Evolutionary conservation across 2,797 vertebrate genomes (phyloP), one percentile per base, ranked within the genome.

Genomic region (Semotilus atromaculatus): DNA sequence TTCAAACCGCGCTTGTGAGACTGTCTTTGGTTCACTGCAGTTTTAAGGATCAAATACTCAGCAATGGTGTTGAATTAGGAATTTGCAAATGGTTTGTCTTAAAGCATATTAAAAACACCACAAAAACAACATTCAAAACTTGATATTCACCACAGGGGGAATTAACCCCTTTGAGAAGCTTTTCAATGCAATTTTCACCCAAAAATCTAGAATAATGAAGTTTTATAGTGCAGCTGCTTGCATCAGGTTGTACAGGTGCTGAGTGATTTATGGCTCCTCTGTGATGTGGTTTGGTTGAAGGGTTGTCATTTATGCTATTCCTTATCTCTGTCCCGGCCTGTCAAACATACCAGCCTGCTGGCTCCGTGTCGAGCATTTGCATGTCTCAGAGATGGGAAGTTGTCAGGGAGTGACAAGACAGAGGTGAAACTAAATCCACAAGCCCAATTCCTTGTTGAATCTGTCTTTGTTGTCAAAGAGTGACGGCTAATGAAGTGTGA

Each of bases 241-340:
- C 82, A 80, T 80, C 45, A 77, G 72, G 53, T 74, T 26, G 64
- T 83, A 31, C 48, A 72, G 79, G 75, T 80, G 70, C 58, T 11
- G 55, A 82, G 64, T 85, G 85, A 89, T 90, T 80, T 88, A 84
- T 85, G 79, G 60, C 60, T 82, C 66, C 53, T 79, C 87, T 82
- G 81, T 86, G 83, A 84, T 85, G 84, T 86, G 74, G 82, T 84
- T 80, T 88, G n/a, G 79, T 77, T 89, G 85, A 74, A 89, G 84
- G 85, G 66, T 40, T 86, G 86, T 83, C 81, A 62, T 85, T 85
- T 84, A 81, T 83, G 66, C 80, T 67, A 77, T 78, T 86, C 72
- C 81, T 88, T 86, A 88, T 90, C 86, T 88, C 75, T 88, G 88
- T 89, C 86, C 82, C 72, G 58, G 88, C 84, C 89, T 91, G 90